Evolutionary conservation across 1,140 invertebrate species (phyloP), one percentile per base, ranked within the genome.

Genomic region (Colletes gigas): DNA sequence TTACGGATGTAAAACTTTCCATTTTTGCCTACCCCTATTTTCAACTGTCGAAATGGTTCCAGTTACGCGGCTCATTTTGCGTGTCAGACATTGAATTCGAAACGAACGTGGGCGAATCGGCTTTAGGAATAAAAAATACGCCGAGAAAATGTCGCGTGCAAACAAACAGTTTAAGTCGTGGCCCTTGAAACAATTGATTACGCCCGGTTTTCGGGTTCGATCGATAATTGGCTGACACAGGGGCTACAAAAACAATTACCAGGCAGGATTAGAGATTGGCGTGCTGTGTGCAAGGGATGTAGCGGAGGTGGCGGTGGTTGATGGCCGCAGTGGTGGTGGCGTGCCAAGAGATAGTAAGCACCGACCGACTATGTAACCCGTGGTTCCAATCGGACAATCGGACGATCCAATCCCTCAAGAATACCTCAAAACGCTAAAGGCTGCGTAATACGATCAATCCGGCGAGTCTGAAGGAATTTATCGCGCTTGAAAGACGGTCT

Each of bases 181-280:
- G 17, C 60, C 54, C 52, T 59, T 59, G 72, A 71, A 74, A 81
- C 85, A 87, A 88, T 87, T 81, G 83, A 85, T 85, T 85, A 81
- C 83, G 39, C 52, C 76, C 47, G 75, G 44, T 71, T 79, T 57
- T 74, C 57, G 60, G 73, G 54, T 63, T 68, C 67, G 50, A 75
- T 82, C 75, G 85, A 88, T 87, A 88, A 89, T 89, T 89, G 85
- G 62, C 83, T 81, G 88, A 82, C 81, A 83, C 83, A 82, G 80
- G 75, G 72, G 83, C 81, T 82, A 85, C 83, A 82, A 87, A 88
- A 88, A 88, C 83, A 88, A 89, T 89, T 88, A 89, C 77, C 80
- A 66, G 70, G 41, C 54, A 19, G 71, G 81, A 86, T 86, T 83
- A 86, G 71, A 74, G 72, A 85, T 79, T 78, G 84, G 75, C 55